These are phyloP conservation scores for Agapornis canus DNA, from an alignment of 2,797 vertebrate species.

Conservation along the genomic window DNA sequence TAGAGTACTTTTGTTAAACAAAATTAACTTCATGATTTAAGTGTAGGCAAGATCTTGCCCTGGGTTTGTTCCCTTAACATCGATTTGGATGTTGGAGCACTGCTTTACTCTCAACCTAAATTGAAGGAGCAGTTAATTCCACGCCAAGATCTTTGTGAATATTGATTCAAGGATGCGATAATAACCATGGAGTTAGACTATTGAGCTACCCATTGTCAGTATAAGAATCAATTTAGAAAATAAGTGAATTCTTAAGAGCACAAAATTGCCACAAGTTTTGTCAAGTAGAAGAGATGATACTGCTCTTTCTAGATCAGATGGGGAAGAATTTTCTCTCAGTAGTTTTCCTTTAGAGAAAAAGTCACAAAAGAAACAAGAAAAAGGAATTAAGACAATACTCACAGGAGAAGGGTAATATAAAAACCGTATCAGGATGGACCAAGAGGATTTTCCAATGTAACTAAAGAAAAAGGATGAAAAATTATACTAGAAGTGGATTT, in stretches of 20 bases:
- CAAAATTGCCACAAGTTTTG: not conserved
- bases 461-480: not conserved
- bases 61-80: not conserved
- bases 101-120: not conserved
- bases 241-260: not conserved
- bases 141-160: not conserved
- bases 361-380: not conserved
- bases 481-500: not conserved
- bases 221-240: constrained; percentile 1
- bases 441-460: not conserved
- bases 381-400: not conserved
- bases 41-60: not conserved
- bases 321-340: not conserved
- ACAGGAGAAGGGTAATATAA: not conserved
- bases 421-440: not conserved
- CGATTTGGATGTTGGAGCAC: not conserved
- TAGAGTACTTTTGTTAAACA: not conserved
- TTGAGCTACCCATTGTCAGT: not conserved
- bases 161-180: not conserved
- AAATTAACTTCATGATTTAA: not conserved
- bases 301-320: not conserved
- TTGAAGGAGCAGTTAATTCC: not conserved
- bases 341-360: not conserved
- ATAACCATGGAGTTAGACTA: not conserved
- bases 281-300: not conserved